A percentile compares a stretch with the other conserved stretches of the same genome.
These are phyloP conservation scores for Lycocerus yunnanus DNA, from an alignment of 2,888 invertebrate species.

Conservation along the genomic window DNA sequence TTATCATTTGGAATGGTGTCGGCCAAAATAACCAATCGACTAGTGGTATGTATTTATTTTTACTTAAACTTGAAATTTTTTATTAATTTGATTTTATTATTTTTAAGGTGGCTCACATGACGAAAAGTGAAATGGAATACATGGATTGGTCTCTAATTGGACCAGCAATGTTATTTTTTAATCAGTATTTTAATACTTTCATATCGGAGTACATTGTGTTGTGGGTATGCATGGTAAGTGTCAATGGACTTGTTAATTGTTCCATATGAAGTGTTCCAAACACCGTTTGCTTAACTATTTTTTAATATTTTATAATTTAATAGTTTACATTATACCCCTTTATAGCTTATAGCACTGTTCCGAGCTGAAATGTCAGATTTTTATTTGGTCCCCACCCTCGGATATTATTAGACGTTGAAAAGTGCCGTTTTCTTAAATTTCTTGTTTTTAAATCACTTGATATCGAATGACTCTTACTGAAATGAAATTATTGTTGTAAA, in stretches of 20 bases:
- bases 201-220: conserved; percentile 88
- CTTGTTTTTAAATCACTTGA: no score
- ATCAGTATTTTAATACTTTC: conserved; percentile 97
- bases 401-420: no score
- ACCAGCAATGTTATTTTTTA: conserved; percentile 92
- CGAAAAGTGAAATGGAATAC: conserved; percentile 96
- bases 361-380: no score
- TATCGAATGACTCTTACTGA: no score
- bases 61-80: neutral
- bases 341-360: no score
- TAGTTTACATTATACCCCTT: no score
- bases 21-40: conserved; percentile 93
- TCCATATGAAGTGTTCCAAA: no score
- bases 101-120: conserved; percentile 96
- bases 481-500: neutral
- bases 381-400: no score
- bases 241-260: neutral
- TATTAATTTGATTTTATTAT: neutral
- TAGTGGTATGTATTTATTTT: conserved; percentile 82
- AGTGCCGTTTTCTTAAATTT: no score
- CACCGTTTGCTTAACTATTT: no score
- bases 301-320: no score
- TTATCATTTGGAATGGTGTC: conserved; percentile 95
- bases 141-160: conserved; percentile 92
- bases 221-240: conserved; percentile 85